phyloP scores from a whole-genome alignment of 2,888 invertebrate genomes.

The Plebejus melissa region DNA sequence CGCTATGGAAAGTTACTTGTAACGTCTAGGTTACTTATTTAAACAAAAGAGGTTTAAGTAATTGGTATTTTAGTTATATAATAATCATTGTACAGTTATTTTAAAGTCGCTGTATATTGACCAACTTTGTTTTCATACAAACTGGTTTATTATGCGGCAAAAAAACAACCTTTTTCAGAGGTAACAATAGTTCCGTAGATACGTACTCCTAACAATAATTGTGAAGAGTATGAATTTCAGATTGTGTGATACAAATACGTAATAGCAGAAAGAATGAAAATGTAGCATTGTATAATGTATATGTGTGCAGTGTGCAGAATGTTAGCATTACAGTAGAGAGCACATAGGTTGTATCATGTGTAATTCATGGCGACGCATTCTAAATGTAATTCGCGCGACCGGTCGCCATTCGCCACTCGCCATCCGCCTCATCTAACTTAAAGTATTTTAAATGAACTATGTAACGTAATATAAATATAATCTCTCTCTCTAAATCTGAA shows the following conservation, averaged over 20 bases:
- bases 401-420: slow-evolving; percentile 29
- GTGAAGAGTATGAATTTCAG: not conserved
- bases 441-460: slow-evolving; percentile 21
- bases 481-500: too few species aligned
- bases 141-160: too few species aligned
- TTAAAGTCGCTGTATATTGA: too few species aligned
- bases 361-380: slow-evolving; percentile 71
- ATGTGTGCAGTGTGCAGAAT: not conserved
- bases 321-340: slow-evolving; percentile 50
- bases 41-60: not conserved
- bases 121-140: too few species aligned
- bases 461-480: not conserved
- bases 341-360: slow-evolving; percentile 62
- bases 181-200: not conserved
- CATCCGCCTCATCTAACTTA: slow-evolving; percentile 15
- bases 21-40: not conserved
- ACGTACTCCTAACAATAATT: not conserved
- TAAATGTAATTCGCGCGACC: slow-evolving; percentile 59
- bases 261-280: not conserved
- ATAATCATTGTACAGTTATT: too few species aligned
- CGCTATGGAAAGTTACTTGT: not conserved
- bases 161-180: too few species aligned
- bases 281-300: not conserved
- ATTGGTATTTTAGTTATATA: not conserved
- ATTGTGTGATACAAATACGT: not conserved